Percentiles rank a stretch among this genome's conserved stretches.
These are phyloP conservation scores for Gortyna flavago DNA, from an alignment of 2,888 invertebrate genomes.

Conservation along the genomic window DNA sequence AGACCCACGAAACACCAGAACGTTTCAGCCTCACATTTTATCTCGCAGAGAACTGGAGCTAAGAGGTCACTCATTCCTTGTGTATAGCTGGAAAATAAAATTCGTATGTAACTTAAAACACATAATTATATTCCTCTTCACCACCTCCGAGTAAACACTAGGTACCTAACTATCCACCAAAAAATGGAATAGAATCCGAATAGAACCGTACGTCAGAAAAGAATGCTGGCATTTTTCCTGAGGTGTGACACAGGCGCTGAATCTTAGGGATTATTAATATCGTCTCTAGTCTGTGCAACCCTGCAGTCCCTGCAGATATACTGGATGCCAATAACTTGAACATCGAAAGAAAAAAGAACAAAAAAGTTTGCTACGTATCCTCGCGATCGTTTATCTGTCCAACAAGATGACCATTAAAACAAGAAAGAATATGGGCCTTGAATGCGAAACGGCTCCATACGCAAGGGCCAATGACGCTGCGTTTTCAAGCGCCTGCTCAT, in stretches of 20 bases:
- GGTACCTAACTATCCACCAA: not conserved
- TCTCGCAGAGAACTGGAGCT: conserved; percentile 97
- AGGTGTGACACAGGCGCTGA: too few species aligned
- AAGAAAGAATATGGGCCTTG: conserved; percentile 12
- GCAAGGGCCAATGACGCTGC: conserved; percentile 15
- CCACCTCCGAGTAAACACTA: not conserved
- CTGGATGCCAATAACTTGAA: not conserved
- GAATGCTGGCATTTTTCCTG: not conserved
- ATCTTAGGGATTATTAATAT: not conserved
- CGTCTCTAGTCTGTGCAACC: not conserved
- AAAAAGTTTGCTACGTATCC: not conserved
- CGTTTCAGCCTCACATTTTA: conserved; percentile 98
- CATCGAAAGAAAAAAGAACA: not conserved
- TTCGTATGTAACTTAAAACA: not conserved
- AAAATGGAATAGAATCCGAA: not conserved
- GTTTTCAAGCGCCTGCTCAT: conserved; percentile 11
- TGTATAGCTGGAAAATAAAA: conserved; percentile 90
- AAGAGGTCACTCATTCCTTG: conserved; percentile 99
- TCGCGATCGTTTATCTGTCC: not conserved
- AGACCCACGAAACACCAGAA: conserved; percentile 99
- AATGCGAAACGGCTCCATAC: conserved; percentile 4
- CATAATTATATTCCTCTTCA: not conserved
- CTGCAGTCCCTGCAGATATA: too few species aligned
- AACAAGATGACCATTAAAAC: conserved; percentile 14
- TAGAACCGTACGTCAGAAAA: not conserved